Conservation (phyloP, 2,113 vertebrate species). For the Cettia cetti region DNA sequence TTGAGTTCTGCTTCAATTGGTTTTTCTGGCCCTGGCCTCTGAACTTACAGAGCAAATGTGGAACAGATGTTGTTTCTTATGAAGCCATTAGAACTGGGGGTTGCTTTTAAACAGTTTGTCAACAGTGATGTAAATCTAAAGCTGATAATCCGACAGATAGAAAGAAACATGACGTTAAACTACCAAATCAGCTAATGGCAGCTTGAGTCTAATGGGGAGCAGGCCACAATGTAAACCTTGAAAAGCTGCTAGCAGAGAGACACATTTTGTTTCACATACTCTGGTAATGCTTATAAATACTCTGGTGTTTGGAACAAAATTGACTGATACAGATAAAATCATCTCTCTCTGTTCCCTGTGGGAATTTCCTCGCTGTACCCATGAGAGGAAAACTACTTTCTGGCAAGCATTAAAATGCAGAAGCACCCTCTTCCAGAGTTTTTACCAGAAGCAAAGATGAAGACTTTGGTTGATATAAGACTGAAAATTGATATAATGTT, state of each 20-base stretch:
- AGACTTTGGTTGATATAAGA: background rate
- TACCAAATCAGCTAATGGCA: background rate
- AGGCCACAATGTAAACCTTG: background rate
- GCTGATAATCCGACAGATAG: background rate
- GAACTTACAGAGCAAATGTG: background rate
- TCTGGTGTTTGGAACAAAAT: background rate
- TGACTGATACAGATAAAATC: background rate
- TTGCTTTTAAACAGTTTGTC: conserved; percentile 18
- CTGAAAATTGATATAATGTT: background rate
- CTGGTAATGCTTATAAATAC: background rate
- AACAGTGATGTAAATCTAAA: background rate
- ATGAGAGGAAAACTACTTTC: background rate
- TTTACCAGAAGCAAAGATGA: background rate
- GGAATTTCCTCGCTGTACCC: background rate
- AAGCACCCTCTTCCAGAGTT: background rate
- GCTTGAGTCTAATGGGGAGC: background rate
- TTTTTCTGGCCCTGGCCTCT: background rate
- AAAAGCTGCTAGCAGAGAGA: background rate
- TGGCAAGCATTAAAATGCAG: background rate
- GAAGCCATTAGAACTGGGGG: background rate
- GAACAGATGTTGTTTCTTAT: background rate
- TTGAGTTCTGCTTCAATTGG: background rate
- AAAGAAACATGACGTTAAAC: background rate
- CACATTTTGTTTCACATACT: background rate
- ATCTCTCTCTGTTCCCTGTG: background rate